Evolutionary conservation across 2,113 vertebrate species (phyloP), one percentile per base, ranked within the genome.

Genomic region (Sylvietta virens): DNA sequence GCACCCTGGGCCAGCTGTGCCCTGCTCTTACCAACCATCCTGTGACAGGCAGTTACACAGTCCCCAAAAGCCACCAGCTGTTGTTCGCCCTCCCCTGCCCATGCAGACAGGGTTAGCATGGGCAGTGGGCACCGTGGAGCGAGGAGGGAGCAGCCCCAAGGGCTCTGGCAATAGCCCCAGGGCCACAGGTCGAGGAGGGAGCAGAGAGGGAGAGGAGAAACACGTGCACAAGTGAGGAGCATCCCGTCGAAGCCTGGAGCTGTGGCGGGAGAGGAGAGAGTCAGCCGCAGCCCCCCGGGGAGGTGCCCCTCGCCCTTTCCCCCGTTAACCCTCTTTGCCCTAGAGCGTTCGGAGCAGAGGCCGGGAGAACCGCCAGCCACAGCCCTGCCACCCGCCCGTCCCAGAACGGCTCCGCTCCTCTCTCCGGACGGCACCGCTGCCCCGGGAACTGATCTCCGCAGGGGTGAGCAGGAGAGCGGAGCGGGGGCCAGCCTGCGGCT

Each of bases 261-360:
- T 69, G 81, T 66, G 5, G 3, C 1, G 26, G 90, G 73, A 96
- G 60, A 92, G 70, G 28, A 87, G 26, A 76, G 37, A 20, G 0
- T 13, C 81, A 69, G 45, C 77, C 8, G 0, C 66, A 92, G 85
- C 67, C 67, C 90, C 56, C 45, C 4, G 2, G 84, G 90, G 47
- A 80, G 51, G 21, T 53, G 51, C 78, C 81, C 56, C 70, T 90
- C 3, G 71, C 79, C 94, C 90, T 71, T 93, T 87, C 85, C 87
- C 90, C 92, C 45, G 69, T 94, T 94, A 94, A 93, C 79, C 94
- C 92, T 95, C 96, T 96, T 96, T 96, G 95, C 94, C 92, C 95
- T 91, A 92, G 95, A 95, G 89, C 80, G 33, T 91, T 95, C 57
- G 93, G 96, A 96, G 93, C 90, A 91, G 92, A 95, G 94, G 88